Base-by-base conservation (phyloP, 2,888 invertebrate genomes). In the Cephus runcator region DNA sequence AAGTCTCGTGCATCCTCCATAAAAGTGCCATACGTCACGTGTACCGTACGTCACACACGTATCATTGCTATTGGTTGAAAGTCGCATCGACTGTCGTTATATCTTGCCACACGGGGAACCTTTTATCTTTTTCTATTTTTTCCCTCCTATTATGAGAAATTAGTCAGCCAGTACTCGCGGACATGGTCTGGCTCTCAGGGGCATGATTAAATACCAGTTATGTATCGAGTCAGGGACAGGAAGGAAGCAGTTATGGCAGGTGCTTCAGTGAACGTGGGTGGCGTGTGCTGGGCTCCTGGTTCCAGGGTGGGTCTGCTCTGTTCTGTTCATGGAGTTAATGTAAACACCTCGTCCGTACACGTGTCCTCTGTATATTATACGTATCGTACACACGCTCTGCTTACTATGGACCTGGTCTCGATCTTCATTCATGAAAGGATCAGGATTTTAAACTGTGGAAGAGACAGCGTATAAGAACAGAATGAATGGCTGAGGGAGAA, bases 301-400 rank as follows among this genome's bases (percentile, higher is more conserved):
- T 71, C 31, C 71, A 71, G 71, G 71, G 71, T 31, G n/a, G 71
- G 12, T 34, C 71, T 31, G 71, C 23, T 71, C 71, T 34, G 12
- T 31, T 71, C 71, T 31, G 40, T 34, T 71, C 71, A 30, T 34
- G 31, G 34, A 71, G 34, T 34, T 71, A 85, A 83, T 82, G 81
- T 85, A 88, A 89, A 88, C 88, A 89, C 82, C 76, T 83, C 82
- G 77, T 75, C 79, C 76, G 85, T 85, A 82, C 89, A 88, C 87
- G 88, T 88, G 88, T 87, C 85, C 79, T 79, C 81, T 83, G 83
- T 77, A 73, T 80, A 77, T 77, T 76, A 75, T 78, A 78, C 75
- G 73, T 75, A 76, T 76, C 78, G 69, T 73, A 76, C 75, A 76
- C 73, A 75, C 76, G 40, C 75, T 71, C 40, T 34, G 69, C 74